These are phyloP conservation scores for Poeciliopsis prolifica DNA, from an alignment of 2,113 vertebrate species.

Conservation along the genomic window DNA sequence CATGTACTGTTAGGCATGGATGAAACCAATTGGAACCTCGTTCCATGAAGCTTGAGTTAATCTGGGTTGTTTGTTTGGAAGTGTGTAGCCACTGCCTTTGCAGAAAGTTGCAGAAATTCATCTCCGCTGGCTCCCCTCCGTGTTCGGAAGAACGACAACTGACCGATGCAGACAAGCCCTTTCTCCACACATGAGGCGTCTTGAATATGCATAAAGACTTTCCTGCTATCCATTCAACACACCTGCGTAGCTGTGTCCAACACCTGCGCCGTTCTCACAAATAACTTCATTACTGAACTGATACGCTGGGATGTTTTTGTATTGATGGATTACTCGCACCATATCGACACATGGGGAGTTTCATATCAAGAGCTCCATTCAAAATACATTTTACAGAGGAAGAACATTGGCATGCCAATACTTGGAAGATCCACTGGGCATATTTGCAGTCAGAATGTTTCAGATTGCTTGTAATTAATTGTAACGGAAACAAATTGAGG, in stretches of 20 bases:
- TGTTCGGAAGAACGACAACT: background rate
- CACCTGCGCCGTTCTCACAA: background rate
- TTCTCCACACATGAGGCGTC: background rate
- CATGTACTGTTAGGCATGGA: too few relatives aligned
- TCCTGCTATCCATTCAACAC: background rate
- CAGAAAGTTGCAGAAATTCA: too few relatives aligned
- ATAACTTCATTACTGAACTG: background rate
- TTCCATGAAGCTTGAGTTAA: too few relatives aligned
- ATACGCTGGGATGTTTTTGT: background rate
- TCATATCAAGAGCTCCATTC: background rate
- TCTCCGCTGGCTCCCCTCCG: too few relatives aligned
- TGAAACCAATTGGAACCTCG: too few relatives aligned
- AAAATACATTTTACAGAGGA: background rate
- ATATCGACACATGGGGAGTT: background rate
- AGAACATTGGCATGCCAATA: background rate
- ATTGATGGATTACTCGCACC: background rate
- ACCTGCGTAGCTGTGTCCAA: background rate
- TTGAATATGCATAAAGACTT: background rate
- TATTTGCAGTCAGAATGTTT: background rate
- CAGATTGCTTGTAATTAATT: conserved; percentile 5
- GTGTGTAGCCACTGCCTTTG: too few relatives aligned
- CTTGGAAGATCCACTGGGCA: background rate
- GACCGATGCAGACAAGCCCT: background rate
- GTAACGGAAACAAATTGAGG: background rate
- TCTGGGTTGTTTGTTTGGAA: too few relatives aligned